A percentile compares a stretch with the other conserved stretches of the same genome.
Evolutionary conservation across 2,888 invertebrate genomes (phyloP).

Genomic region (Caenorhabditis plicata): DNA sequence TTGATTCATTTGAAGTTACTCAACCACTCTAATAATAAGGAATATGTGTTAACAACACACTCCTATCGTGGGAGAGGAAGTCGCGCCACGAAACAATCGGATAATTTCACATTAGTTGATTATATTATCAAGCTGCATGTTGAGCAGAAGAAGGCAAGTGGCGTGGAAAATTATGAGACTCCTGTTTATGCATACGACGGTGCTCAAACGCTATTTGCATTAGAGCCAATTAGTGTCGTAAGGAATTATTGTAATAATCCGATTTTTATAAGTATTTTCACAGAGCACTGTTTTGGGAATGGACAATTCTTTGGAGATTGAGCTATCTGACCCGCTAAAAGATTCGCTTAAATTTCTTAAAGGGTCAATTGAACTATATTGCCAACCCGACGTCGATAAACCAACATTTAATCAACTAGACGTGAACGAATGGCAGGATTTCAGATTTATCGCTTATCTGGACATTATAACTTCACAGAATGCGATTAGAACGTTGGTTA

Average conservation of each 20-base stretch:
- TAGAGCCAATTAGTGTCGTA: conserved; percentile 21
- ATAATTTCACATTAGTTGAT: conserved; percentile 17
- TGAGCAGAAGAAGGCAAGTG: background rate
- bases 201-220: conserved; percentile 19
- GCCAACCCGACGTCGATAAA: conserved; percentile 23
- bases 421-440: conserved; percentile 24
- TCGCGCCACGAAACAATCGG: conserved; percentile 19
- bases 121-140: conserved; percentile 7
- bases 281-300: too few relatives aligned
- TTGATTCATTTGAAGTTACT: background rate
- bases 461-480: conserved; percentile 31
- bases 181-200: conserved; percentile 23
- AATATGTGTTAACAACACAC: too few relatives aligned
- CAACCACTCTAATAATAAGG: too few relatives aligned
- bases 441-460: conserved; percentile 25
- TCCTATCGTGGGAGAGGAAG: conserved; percentile 32
- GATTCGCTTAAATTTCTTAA: conserved; percentile 20
- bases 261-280: too few relatives aligned
- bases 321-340: conserved; percentile 14
- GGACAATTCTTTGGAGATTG: conserved; percentile 10
- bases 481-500: conserved; percentile 17
- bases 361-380: conserved; percentile 16
- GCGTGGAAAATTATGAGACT: background rate
- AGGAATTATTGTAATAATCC: too few relatives aligned
- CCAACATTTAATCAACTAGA: conserved; percentile 23